Conservation (phyloP, 1,140 invertebrate genomes). For the Pissodes strobi region DNA sequence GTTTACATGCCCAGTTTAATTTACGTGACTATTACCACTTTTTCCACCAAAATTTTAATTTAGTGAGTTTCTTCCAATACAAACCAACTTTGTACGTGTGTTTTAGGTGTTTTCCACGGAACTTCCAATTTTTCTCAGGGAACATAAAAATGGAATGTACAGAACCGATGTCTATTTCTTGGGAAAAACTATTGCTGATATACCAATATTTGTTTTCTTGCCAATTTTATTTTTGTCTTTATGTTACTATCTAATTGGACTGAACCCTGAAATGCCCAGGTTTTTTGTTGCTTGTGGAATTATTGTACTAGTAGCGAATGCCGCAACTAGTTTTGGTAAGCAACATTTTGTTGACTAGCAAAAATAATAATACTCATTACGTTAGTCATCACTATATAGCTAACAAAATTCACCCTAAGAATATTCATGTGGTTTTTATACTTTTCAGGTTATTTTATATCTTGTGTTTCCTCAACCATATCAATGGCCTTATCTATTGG, state of each 20-base stretch:
- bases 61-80: too few relatives aligned
- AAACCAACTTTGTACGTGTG: background rate
- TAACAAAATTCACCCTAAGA: too few relatives aligned
- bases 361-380: too few relatives aligned
- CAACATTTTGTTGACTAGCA: too few relatives aligned
- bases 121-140: constrained; percentile 87
- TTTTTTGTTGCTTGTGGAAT: constrained; percentile 78
- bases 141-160: constrained; percentile 92
- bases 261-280: constrained; percentile 71
- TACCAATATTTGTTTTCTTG: constrained; percentile 79
- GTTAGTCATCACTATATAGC: too few relatives aligned
- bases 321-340: constrained; percentile 89
- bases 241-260: constrained; percentile 85
- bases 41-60: too few relatives aligned
- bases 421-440: background rate
- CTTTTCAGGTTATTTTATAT: constrained; percentile 83
- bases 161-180: constrained; percentile 92
- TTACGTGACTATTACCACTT: too few relatives aligned
- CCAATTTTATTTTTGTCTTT: constrained; percentile 84
- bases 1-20: too few relatives aligned
- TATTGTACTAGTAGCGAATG: constrained; percentile 84
- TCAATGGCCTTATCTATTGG: constrained; percentile 87
- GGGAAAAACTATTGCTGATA: constrained; percentile 87
- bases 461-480: constrained; percentile 77
- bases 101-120: constrained; percentile 89